A percentile compares a stretch with the other conserved stretches of the same genome.
These are phyloP conservation scores for Drosophila malerkotliana DNA, from an alignment of 1,140 invertebrate species.

Conservation along the genomic window DNA sequence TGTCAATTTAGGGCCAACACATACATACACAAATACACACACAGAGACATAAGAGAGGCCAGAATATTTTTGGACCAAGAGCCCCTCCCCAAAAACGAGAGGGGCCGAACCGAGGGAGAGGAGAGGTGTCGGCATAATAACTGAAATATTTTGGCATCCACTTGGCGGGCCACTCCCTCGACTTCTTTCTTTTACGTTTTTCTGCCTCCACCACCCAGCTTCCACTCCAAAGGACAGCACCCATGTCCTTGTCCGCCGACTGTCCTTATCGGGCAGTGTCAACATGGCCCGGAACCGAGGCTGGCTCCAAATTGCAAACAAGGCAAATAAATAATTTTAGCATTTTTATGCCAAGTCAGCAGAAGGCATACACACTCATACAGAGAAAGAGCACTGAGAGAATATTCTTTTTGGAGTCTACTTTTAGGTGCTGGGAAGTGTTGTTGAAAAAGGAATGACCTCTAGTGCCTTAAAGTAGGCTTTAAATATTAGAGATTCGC, in stretches of 20 bases:
- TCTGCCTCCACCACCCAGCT: no score
- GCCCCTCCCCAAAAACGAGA: not conserved
- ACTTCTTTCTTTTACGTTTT: not conserved
- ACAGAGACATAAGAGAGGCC: slow-evolving; percentile 9
- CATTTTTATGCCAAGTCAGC: slow-evolving; percentile 80
- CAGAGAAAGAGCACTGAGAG: slow-evolving; percentile 24
- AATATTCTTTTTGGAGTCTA: not conserved
- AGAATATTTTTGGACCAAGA: slow-evolving; percentile 27
- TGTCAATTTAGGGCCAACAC: slow-evolving; percentile 27
- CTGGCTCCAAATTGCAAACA: slow-evolving; percentile 75
- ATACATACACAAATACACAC: slow-evolving; percentile 1
- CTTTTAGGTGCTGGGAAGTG: not conserved
- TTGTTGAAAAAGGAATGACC: no score
- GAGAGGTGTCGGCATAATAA: slow-evolving; percentile 69
- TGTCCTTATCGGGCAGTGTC: slow-evolving; percentile 69
- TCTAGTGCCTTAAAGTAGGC: no score
- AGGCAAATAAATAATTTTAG: slow-evolving; percentile 82
- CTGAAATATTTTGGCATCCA: slow-evolving; percentile 78
- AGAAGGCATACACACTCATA: slow-evolving; percentile 12
- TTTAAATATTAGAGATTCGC: no score
- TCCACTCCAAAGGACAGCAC: no score
- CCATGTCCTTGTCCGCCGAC: slow-evolving; percentile 29
- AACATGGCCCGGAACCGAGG: slow-evolving; percentile 46
- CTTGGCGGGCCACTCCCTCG: slow-evolving; percentile 12
- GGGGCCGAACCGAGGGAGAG: slow-evolving; percentile 5